These are phyloP conservation scores for Phoxinus dragarum DNA, from an alignment of 2,797 vertebrate genomes.

Conservation along the genomic window DNA sequence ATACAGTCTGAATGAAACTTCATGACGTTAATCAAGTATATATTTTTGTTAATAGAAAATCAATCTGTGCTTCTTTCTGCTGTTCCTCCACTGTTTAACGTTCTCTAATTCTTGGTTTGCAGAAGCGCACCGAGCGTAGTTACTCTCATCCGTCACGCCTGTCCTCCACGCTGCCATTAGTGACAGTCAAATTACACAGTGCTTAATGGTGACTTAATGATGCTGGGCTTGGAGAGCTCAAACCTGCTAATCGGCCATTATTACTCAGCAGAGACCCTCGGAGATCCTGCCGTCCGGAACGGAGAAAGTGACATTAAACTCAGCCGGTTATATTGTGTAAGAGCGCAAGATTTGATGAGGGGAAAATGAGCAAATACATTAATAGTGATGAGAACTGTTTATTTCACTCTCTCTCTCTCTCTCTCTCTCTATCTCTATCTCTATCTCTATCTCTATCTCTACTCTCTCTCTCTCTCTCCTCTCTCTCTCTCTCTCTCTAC, in stretches of 20 bases:
- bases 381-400: background rate
- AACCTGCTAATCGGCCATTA: conserved; percentile 21
- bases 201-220: conserved; percentile 36
- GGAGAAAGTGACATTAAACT: conserved; percentile 9
- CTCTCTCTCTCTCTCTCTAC: no score
- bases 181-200: conserved; percentile 27
- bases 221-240: conserved; percentile 15
- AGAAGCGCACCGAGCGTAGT: conserved; percentile 19
- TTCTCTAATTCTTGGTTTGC: background rate
- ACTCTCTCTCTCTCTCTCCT: conserved; percentile 23
- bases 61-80: background rate
- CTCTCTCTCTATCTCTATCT: conserved; percentile 22
- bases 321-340: conserved; percentile 4
- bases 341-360: background rate
- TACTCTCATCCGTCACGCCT: conserved; percentile 19
- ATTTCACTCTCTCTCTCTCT: conserved; percentile 11
- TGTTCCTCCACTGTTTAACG: background rate
- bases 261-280: background rate
- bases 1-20: background rate
- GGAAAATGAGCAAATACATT: conserved; percentile 6
- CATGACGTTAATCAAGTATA: background rate
- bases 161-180: conserved; percentile 32
- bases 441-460: conserved; percentile 19
- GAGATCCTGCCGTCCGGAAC: background rate
- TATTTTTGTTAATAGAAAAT: background rate